These are phyloP conservation scores for Gobionotothen gibberifrons DNA, from an alignment of 2,797 vertebrate species.

Conservation along the genomic window DNA sequence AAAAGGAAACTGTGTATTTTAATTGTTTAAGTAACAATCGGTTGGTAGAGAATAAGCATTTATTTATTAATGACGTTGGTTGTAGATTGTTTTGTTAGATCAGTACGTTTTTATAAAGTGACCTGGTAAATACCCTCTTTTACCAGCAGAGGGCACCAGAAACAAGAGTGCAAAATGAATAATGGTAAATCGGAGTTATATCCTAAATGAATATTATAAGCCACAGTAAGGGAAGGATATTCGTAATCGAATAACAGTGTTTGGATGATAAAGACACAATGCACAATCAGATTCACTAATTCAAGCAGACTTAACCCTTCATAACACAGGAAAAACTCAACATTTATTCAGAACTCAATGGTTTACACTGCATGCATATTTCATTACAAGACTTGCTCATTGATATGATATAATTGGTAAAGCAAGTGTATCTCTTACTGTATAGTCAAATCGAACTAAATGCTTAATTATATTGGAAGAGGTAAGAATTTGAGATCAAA, in stretches of 20 bases:
- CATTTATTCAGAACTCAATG: background rate
- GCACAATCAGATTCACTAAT: background rate
- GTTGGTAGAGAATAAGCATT: background rate
- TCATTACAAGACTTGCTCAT: background rate
- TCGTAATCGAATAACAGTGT: too few relatives aligned
- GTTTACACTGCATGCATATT: background rate
- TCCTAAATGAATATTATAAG: background rate
- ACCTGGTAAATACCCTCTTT: background rate
- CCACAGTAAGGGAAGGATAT: too few relatives aligned
- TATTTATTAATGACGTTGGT: background rate
- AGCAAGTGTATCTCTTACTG: too few relatives aligned
- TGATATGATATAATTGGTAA: too few relatives aligned
- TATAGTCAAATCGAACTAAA: too few relatives aligned
- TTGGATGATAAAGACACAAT: background rate
- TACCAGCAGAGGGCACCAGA: slow-evolving; percentile 7
- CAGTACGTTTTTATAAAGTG: background rate
- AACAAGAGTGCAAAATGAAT: background rate
- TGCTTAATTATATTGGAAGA: too few relatives aligned
- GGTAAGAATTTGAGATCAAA: too few relatives aligned
- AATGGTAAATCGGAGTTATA: background rate
- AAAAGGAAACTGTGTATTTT: too few relatives aligned
- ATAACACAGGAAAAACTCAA: background rate
- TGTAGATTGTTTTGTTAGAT: background rate
- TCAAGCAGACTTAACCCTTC: background rate
- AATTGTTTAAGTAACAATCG: background rate